A percentile compares a stretch with the other conserved stretches of the same genome.
Evolutionary conservation across 2,888 invertebrate species (phyloP).

Genomic region (Pristionchus arcanus): DNA sequence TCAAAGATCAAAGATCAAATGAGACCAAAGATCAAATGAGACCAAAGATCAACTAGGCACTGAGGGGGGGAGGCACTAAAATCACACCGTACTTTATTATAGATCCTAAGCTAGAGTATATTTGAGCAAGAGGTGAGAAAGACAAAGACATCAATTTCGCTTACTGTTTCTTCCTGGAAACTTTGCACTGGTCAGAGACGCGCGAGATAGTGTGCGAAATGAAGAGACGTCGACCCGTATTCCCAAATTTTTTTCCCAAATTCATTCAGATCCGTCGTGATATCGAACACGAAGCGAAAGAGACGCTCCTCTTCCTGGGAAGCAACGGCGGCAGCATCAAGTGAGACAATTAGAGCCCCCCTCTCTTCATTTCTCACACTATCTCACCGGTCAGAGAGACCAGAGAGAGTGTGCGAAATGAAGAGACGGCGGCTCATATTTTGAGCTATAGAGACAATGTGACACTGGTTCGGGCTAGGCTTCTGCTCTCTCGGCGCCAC

Average conservation of each 20-base stretch:
- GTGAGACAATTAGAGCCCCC: neutral
- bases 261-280: constrained; percentile 1
- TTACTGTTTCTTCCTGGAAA: neutral
- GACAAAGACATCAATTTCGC: too few relatives aligned
- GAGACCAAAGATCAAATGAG: too few relatives aligned
- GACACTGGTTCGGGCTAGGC: too few relatives aligned
- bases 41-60: neutral
- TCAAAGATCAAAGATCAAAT: too few relatives aligned
- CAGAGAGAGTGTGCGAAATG: neutral
- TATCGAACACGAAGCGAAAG: neutral
- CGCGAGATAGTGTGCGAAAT: too few relatives aligned
- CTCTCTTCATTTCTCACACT: neutral
- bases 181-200: neutral
- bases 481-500: too few relatives aligned
- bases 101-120: too few relatives aligned
- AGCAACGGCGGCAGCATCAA: neutral
- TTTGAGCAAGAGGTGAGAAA: too few relatives aligned
- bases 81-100: too few relatives aligned
- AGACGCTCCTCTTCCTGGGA: constrained; percentile 10
- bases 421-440: too few relatives aligned
- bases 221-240: neutral
- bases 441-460: too few relatives aligned
- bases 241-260: neutral
- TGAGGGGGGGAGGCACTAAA: neutral
- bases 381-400: too few relatives aligned